Evolutionary conservation across 2,113 vertebrate genomes (phyloP), one percentile per base, ranked within the genome.

Genomic region (Macaca nemestrina): DNA sequence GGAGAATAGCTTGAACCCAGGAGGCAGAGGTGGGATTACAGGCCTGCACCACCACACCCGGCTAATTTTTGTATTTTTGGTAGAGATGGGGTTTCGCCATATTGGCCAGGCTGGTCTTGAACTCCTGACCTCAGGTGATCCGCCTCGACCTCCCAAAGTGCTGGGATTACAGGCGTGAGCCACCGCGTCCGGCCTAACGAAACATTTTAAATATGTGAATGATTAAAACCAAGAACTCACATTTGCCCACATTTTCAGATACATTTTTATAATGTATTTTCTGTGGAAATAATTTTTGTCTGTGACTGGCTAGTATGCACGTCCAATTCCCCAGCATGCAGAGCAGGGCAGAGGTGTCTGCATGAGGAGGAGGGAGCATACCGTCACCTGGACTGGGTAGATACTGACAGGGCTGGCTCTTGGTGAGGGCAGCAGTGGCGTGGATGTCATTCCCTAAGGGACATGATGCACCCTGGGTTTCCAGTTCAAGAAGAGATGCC

Each of bases 361-460:
- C 2, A 0, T 4, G 38, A 30, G 38, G 17, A 59, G 25, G 40
- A 59, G 78, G 92, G 35, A 18, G 50, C 23, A 22, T 38, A 25
- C 8, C 40, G 6, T 2, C 27, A 5, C 35, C 55, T 23, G 5
- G 3, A 1, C 92, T 18, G 0, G 2, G 79, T 20, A 16, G 48
- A 27, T 32, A 22, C 0, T 4, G 43, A 72, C 79, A 16, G 38
- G 79, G 35, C 35, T 3, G 20, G 61, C 2, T 2, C 38, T 48
- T 0, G 11, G 64, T 17, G 55, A 52, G 5, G 12, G 10, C 23
- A 1, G 2, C 30, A 3, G 1, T 0, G 0, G 6, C 0, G 0
- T 1, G 4, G 64, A 2, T 1, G 1, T 20, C 1, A 2, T 8
- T 57, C 10, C 45, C 40, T 6, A 3, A 50, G 30, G 18, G 30